These are phyloP conservation scores for Prietella phreatophila DNA, from an alignment of 2,113 vertebrate genomes.

Conservation along the genomic window DNA sequence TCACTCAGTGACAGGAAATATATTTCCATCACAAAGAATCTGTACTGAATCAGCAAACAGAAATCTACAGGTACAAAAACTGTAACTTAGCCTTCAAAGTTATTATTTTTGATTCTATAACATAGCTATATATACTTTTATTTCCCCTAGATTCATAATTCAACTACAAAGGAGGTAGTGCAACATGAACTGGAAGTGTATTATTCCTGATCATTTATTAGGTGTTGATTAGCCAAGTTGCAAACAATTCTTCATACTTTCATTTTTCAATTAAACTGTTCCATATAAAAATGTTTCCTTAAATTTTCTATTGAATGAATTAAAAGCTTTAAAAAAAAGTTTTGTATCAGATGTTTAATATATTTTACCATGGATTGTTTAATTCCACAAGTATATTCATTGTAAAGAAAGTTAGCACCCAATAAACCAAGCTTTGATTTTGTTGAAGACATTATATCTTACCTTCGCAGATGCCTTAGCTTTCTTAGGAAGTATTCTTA, in stretches of 20 bases:
- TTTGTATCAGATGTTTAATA: neutral
- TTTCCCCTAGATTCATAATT: neutral
- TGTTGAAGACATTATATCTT: neutral
- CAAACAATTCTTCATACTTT: neutral
- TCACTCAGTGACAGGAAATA: conserved; percentile 29
- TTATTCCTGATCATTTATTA: neutral
- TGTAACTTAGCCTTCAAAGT: neutral
- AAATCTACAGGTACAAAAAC: conserved; percentile 59
- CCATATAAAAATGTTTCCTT: neutral
- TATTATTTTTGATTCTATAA: neutral
- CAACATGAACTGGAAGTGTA: neutral
- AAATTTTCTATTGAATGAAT: neutral
- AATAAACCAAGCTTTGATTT: neutral
- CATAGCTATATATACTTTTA: neutral
- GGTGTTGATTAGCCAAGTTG: neutral
- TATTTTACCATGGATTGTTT: neutral
- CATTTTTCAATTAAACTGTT: neutral
- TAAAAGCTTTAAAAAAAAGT: neutral
- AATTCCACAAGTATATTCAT: neutral
- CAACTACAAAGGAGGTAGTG: neutral
- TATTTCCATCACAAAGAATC: conserved; percentile 50
- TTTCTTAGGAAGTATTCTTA: neutral
- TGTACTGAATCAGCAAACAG: conserved; percentile 52
- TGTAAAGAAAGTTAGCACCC: neutral
- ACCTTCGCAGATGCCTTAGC: neutral